These are phyloP conservation scores for Apis florea DNA, from an alignment of 1,140 invertebrate genomes.

Conservation along the genomic window DNA sequence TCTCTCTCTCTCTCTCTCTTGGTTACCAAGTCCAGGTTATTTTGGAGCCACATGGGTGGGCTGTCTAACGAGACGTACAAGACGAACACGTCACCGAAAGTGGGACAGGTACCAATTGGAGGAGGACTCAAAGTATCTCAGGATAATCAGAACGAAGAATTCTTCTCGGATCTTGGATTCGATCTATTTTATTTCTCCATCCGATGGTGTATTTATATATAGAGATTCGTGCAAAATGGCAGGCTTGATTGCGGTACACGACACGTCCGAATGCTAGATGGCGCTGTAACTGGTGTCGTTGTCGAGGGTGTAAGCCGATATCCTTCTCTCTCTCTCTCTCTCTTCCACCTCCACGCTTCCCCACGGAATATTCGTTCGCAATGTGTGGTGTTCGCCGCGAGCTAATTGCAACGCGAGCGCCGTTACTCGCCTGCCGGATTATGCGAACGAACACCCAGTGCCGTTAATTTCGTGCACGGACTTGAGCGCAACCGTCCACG, in stretches of 20 bases:
- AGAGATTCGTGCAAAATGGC: constrained; percentile 47
- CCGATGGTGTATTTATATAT: constrained; percentile 53
- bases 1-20: too few relatives aligned
- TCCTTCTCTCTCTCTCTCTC: constrained; percentile 40
- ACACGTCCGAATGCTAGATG: constrained; percentile 53
- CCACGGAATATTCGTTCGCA: constrained; percentile 68
- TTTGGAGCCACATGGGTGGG: constrained; percentile 63
- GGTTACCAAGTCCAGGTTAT: constrained; percentile 45
- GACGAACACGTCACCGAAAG: constrained; percentile 55
- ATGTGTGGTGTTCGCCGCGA: constrained; percentile 67
- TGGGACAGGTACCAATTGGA: constrained; percentile 59
- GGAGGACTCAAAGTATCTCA: constrained; percentile 21
- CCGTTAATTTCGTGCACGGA: constrained; percentile 67
- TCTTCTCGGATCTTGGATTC: neutral
- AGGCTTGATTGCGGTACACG: constrained; percentile 27
- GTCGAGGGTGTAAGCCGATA: constrained; percentile 65
- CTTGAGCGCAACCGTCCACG: constrained; percentile 48
- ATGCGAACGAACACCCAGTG: constrained; percentile 66
- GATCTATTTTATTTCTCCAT: neutral
- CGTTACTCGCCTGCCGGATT: constrained; percentile 72
- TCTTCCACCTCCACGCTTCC: neutral
- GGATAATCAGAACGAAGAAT: constrained; percentile 53
- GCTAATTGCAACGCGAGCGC: constrained; percentile 73
- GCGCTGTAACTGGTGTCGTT: constrained; percentile 63
- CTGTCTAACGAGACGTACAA: constrained; percentile 61